Evolutionary conservation across 92 coral and sea anemone genomes (phyloP).

Genomic region (Zoanthus gigantus): DNA sequence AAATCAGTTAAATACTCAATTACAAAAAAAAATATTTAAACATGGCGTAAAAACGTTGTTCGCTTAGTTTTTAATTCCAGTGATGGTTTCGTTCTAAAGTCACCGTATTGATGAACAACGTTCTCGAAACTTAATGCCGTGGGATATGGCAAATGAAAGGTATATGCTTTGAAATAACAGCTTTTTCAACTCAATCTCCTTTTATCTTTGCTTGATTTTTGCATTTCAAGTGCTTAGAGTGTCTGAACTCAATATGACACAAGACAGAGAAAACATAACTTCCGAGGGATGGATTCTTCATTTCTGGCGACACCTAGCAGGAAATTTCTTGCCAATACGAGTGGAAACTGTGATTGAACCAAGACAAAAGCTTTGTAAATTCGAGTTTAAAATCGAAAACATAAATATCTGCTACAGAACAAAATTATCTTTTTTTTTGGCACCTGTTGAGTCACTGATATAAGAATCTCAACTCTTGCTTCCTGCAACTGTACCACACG

Average conservation of each 20-base stretch:
- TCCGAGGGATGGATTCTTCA: too few relatives aligned
- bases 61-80: too few relatives aligned
- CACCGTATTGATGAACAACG: too few relatives aligned
- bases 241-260: constrained; percentile 8
- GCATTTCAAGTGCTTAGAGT: not conserved
- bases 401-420: not conserved
- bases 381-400: not conserved
- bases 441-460: not conserved
- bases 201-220: constrained; percentile 3
- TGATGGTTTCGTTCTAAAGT: too few relatives aligned
- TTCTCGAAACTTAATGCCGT: too few relatives aligned
- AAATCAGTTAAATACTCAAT: too few relatives aligned
- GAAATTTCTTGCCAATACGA: constrained; percentile 31
- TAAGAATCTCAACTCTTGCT: not conserved
- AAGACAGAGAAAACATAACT: constrained; percentile 8
- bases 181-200: too few relatives aligned
- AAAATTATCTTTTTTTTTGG: not conserved
- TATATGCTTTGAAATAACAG: not conserved
- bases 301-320: not conserved
- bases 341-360: not conserved
- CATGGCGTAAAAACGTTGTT: too few relatives aligned
- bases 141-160: not conserved
- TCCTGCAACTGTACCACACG: not conserved
- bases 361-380: not conserved
- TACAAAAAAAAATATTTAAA: too few relatives aligned